These are phyloP conservation scores for Volucella inanis DNA, from an alignment of 2,888 invertebrate genomes.

Conservation along the genomic window DNA sequence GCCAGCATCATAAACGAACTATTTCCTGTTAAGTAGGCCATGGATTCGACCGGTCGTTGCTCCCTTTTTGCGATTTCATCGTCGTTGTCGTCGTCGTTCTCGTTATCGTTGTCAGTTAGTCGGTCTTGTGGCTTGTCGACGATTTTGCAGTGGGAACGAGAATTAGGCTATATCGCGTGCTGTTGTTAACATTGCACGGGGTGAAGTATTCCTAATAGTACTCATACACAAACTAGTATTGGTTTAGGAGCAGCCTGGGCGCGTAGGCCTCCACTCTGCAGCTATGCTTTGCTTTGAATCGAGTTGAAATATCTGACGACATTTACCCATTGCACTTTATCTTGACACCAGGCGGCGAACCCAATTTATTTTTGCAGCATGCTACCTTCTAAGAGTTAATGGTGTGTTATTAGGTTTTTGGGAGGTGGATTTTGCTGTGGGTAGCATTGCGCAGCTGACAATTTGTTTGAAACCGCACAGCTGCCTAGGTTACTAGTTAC, in stretches of 20 bases:
- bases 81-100: constrained; percentile 21
- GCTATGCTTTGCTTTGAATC: constrained; percentile 23
- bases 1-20: constrained; percentile 70
- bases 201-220: background rate
- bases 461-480: constrained; percentile 24
- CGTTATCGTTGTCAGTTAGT: constrained; percentile 29
- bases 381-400: constrained; percentile 22
- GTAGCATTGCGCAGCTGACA: constrained; percentile 47
- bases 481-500: constrained; percentile 33
- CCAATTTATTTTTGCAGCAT: constrained; percentile 53
- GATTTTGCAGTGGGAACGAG: constrained; percentile 9
- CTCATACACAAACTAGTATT: background rate
- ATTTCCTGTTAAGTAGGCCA: constrained; percentile 81
- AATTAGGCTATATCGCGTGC: constrained; percentile 59
- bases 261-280: constrained; percentile 48
- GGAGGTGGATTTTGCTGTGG: constrained; percentile 45
- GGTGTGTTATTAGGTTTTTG: constrained; percentile 26
- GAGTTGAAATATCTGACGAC: constrained; percentile 57
- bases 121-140: too few species aligned
- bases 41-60: constrained; percentile 83
- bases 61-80: constrained; percentile 77
- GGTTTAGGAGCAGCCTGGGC: constrained; percentile 44
- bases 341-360: constrained; percentile 70
- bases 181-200: constrained; percentile 38
- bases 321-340: constrained; percentile 67